Base-by-base conservation (phyloP, 2,888 invertebrate species). In the Panorpa germanica region DNA sequence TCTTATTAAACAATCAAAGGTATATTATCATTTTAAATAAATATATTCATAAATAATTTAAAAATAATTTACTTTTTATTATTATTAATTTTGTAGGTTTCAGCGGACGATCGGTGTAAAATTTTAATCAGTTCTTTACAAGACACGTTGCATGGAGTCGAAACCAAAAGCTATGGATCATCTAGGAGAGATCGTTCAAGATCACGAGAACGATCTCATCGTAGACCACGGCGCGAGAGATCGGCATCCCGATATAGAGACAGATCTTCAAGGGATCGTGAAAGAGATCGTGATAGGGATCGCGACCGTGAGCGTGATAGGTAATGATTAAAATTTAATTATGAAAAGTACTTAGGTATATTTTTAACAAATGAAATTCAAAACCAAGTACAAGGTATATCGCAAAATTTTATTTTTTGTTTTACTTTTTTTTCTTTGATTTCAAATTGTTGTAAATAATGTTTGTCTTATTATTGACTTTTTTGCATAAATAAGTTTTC, bases 101-200 rank as follows among this genome's bases (percentile, higher is more conserved):
- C 90, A 0, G 75, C 77, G 43, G 96, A 98, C 55, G 98, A 98
- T 50, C 70, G 98, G 23, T 98, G 98, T 62, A 93, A 95, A 59
- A 95, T 96, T 43, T 60, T 98, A 32, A 91, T 98, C 40, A 90
- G 86, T 42, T 91, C 93, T 0, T 65, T 98, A 3, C 88, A 93
- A 56, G 96, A 98, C 50, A 96, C 96, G 2, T 60, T 98, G 22
- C 81, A 90, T 52, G 95, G 95, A 28, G 91, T 98, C 9, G 96
- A 98, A 60, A 82, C 86, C 20, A 98, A 98, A 59, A 91, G 91
- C 41, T 95, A 95, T 51, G 86, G 85, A 40, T 70, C 70, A 23
- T 56, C 63, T 19, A 58, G 76, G 26, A 60, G 74, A 43, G 74
- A 74, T 52, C 50, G 69, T 31, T 59, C 55, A 9, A 47, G 59